These are phyloP conservation scores for Brachyopa scutellaris DNA, from an alignment of 2,888 invertebrate species.

Conservation along the genomic window DNA sequence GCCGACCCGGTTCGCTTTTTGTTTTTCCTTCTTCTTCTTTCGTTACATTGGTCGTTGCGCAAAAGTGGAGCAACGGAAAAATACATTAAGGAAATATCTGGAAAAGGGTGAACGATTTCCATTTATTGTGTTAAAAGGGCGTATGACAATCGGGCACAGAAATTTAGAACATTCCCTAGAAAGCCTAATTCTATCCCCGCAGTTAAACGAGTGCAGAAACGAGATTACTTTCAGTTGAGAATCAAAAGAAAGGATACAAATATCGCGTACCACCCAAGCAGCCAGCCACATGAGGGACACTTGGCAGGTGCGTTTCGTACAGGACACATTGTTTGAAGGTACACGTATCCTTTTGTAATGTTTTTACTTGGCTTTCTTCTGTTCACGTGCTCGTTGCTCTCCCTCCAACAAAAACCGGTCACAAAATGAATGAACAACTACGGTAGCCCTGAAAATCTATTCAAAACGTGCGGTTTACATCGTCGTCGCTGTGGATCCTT, in stretches of 20 bases:
- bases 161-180: constrained; percentile 15
- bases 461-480: constrained; percentile 39
- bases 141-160: constrained; percentile 23
- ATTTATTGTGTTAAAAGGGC: constrained; percentile 55
- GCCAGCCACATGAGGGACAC: no score
- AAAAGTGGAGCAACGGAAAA: constrained; percentile 45
- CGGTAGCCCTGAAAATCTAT: constrained; percentile 36
- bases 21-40: not conserved
- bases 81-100: constrained; percentile 37
- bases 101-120: constrained; percentile 55
- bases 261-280: no score
- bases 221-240: constrained; percentile 16
- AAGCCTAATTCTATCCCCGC: constrained; percentile 30
- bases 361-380: not conserved
- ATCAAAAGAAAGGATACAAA: not conserved
- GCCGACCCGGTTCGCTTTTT: constrained; percentile 6
- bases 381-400: constrained; percentile 30
- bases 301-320: constrained; percentile 36
- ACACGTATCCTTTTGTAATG: constrained; percentile 51
- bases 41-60: constrained; percentile 19
- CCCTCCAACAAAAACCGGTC: constrained; percentile 24
- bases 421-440: constrained; percentile 38
- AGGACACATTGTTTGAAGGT: constrained; percentile 29
- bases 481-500: not conserved
- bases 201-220: constrained; percentile 44